Evolutionary conservation across 2,888 invertebrate species (phyloP), one percentile per base, ranked within the genome.

Genomic region (Syrista parreyssii): DNA sequence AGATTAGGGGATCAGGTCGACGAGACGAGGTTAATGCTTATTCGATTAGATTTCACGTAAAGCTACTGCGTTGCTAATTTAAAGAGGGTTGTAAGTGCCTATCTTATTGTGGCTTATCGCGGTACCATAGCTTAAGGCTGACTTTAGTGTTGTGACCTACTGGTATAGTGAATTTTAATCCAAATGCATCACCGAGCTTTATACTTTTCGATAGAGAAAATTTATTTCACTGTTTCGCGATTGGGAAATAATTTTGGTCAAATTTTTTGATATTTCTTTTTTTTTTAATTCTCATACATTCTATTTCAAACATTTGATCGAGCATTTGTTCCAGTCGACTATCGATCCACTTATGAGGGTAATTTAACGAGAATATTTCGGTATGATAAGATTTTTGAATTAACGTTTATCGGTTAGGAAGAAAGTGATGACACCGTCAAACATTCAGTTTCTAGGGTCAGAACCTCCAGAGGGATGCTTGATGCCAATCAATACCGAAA

Each of bases 351-450:
- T 55, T 23, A 2, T 23, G 55, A 55, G 55, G 55, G 55, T 23
- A 55, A 23, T 55, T 55, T 55, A 55, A 9, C 55, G 23, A 55
- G 23, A 55, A 23, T 55, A 23, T 55, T 23, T 9, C 23, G 55
- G 55, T 55, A 23, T 15, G 6, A 40, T 55, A 2, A 55, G 23
- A 55, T 55, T 55, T 55, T 55, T 2, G 72, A 73, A 71, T 84
- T 86, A 85, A 79, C 87, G 78, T 79, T 88, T 77, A 90, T 90
- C 90, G 90, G 90, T 90, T 86, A 90, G 83, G 88, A 89, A 89
- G 90, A 85, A 84, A 80, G 78, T 86, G 79, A 79, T 77, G 76
- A 79, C 73, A 75, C 76, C 75, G 73, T 79, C 75, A 31, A 71
- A 30, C 11, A 71, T 71, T n/a, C 32, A 71, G 32, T 33, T 12